Percentiles rank a stretch among this genome's conserved stretches.
These are phyloP conservation scores for Lissonota sp. DNA, from an alignment of 2,888 invertebrate species.

Conservation along the genomic window DNA sequence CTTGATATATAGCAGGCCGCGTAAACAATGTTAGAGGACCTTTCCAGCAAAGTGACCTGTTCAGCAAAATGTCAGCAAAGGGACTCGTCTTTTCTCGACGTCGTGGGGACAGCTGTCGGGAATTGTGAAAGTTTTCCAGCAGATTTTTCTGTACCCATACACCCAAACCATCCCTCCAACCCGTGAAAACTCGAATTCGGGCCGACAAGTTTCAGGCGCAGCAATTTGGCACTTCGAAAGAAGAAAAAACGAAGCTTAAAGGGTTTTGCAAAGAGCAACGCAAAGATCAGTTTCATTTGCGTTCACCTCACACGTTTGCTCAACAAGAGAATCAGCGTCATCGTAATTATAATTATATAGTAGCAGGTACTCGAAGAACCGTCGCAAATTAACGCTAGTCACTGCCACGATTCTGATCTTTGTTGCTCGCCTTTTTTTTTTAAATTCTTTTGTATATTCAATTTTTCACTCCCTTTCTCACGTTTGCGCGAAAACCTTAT, in stretches of 20 bases:
- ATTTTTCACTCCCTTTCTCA: constrained; percentile 35
- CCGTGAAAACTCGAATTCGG: too few species aligned
- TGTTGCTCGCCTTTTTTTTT: constrained; percentile 13
- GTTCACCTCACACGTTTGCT: too few species aligned
- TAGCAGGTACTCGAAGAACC: constrained; percentile 33
- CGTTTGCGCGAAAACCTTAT: constrained; percentile 24
- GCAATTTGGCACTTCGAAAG: too few species aligned
- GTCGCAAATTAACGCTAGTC: constrained; percentile 60
- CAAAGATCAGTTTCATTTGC: too few species aligned
- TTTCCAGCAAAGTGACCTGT: background rate
- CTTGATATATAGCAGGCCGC: background rate
- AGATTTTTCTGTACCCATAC: background rate
- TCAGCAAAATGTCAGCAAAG: constrained; percentile 1
- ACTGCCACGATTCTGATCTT: constrained; percentile 39
- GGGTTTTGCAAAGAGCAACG: too few species aligned
- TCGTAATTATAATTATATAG: too few species aligned
- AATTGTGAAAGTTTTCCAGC: constrained; percentile 27
- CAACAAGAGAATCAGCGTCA: too few species aligned
- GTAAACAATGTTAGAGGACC: background rate
- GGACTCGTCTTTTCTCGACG: constrained; percentile 17
- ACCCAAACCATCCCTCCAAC: too few species aligned
- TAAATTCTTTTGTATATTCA: constrained; percentile 3
- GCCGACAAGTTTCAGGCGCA: too few species aligned
- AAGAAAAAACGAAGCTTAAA: too few species aligned
- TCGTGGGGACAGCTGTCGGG: constrained; percentile 42